phyloP scores from a whole-genome alignment of 2,113 vertebrate genomes.

The Microcebus tavaratra region DNA sequence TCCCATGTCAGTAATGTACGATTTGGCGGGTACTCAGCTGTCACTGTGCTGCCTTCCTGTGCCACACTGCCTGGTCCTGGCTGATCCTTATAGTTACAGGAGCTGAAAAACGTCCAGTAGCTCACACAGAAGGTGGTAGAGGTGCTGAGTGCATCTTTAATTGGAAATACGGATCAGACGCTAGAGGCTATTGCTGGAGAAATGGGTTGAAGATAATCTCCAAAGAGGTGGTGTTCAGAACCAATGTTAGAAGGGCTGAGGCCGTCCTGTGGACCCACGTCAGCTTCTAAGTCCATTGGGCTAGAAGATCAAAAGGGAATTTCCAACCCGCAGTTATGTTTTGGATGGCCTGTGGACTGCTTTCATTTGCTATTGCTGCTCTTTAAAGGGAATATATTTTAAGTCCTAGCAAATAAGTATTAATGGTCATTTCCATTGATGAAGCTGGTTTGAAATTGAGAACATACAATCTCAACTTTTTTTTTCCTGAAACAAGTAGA shows the following conservation, averaged over 20 bases:
- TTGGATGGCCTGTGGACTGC: neutral
- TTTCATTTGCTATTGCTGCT: neutral
- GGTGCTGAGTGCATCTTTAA: neutral
- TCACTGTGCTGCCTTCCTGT: neutral
- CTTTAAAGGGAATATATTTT: neutral
- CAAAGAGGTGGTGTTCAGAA: neutral
- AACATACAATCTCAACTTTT: neutral
- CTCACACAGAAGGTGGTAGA: rapidly evolving
- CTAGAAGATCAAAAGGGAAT: neutral
- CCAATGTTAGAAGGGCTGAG: rapidly evolving
- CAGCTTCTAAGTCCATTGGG: neutral
- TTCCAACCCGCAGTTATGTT: neutral
- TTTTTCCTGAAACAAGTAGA: neutral
- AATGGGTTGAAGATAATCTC: neutral
- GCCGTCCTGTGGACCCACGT: neutral
- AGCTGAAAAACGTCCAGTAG: no score
- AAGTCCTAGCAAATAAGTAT: neutral
- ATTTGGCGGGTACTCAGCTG: neutral
- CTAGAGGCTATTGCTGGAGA: neutral
- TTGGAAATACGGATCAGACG: neutral
- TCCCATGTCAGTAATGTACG: neutral
- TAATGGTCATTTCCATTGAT: neutral
- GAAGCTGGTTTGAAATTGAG: neutral
- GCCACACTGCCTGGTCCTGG: neutral
- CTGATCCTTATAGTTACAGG: neutral